phyloP scores from a whole-genome alignment of 1,140 invertebrate genomes.

The Helicoverpa armigera region DNA sequence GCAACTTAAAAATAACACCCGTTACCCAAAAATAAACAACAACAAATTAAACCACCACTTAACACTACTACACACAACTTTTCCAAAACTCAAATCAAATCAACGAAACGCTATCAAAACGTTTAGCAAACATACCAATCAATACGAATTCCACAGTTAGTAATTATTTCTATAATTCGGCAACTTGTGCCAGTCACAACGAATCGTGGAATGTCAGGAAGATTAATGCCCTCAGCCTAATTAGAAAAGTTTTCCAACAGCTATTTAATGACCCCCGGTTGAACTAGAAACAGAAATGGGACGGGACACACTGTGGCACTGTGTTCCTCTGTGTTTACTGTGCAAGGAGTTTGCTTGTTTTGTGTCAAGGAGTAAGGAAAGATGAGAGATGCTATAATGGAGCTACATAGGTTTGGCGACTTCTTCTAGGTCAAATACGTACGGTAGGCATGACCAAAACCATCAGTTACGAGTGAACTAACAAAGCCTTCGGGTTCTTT shows the following conservation, averaged over 20 bases:
- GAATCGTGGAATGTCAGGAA: slow-evolving; percentile 69
- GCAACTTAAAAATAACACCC: too few relatives aligned
- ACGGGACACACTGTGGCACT: slow-evolving; percentile 39
- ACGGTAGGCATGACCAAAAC: too few relatives aligned
- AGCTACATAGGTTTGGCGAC: too few relatives aligned
- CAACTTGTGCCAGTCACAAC: slow-evolving; percentile 76
- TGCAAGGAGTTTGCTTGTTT: not conserved
- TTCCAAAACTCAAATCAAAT: not conserved
- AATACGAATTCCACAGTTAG: slow-evolving; percentile 52
- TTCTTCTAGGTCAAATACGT: too few relatives aligned
- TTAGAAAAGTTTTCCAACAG: slow-evolving; percentile 77
- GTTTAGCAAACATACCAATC: slow-evolving; percentile 2
- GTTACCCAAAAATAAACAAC: not conserved
- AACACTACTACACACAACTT: not conserved
- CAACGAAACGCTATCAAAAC: slow-evolving; percentile 7
- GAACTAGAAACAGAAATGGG: slow-evolving; percentile 53
- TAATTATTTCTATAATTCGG: slow-evolving; percentile 73
- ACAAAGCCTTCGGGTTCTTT: too few relatives aligned
- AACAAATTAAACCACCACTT: not conserved
- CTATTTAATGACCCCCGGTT: slow-evolving; percentile 67
- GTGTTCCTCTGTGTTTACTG: slow-evolving; percentile 32
- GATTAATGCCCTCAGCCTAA: slow-evolving; percentile 76
- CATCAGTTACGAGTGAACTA: too few relatives aligned
- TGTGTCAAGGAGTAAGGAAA: too few relatives aligned
- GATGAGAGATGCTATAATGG: too few relatives aligned